phyloP scores from a whole-genome alignment of 2,888 invertebrate species.

The Loripinus fragilis region DNA sequence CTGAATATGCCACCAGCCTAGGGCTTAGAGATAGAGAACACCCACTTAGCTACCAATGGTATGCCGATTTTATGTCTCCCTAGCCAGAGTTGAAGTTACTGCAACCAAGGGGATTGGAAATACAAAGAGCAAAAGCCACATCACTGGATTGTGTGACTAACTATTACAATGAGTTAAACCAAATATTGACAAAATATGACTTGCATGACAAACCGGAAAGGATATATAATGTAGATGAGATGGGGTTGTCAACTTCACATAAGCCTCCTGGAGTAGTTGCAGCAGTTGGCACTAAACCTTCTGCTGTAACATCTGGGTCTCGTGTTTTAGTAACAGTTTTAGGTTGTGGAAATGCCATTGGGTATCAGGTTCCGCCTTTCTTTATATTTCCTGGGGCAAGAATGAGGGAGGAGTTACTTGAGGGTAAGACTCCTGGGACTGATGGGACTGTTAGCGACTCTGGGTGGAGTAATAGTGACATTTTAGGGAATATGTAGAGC shows the following conservation, averaged over 20 bases:
- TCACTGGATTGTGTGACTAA: constrained; percentile 11
- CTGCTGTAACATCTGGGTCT: constrained; percentile 14
- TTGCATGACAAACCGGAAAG: constrained; percentile 28
- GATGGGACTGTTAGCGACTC: constrained; percentile 10
- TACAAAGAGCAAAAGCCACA: too few relatives aligned
- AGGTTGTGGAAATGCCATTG: constrained; percentile 8
- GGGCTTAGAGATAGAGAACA: not conserved
- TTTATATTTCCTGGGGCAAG: constrained; percentile 2
- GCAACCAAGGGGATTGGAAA: too few relatives aligned
- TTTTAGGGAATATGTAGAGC: not conserved
- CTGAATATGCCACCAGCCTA: too few relatives aligned
- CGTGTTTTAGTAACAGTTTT: not conserved
- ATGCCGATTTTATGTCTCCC: not conserved
- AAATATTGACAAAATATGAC: constrained; percentile 33
- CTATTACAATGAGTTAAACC: constrained; percentile 28
- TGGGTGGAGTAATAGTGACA: constrained; percentile 6
- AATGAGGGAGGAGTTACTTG: constrained; percentile 17
- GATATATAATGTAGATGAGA: constrained; percentile 41
- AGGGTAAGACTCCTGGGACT: not conserved
- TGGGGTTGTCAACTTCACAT: constrained; percentile 11
- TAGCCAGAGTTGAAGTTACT: constrained; percentile 6
- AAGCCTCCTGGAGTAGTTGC: constrained; percentile 20
- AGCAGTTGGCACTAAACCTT: not conserved
- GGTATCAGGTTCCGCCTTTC: not conserved
- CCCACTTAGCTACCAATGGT: not conserved